Base-by-base conservation (phyloP, 2,113 vertebrate genomes). In the Centropristis striata region DNA sequence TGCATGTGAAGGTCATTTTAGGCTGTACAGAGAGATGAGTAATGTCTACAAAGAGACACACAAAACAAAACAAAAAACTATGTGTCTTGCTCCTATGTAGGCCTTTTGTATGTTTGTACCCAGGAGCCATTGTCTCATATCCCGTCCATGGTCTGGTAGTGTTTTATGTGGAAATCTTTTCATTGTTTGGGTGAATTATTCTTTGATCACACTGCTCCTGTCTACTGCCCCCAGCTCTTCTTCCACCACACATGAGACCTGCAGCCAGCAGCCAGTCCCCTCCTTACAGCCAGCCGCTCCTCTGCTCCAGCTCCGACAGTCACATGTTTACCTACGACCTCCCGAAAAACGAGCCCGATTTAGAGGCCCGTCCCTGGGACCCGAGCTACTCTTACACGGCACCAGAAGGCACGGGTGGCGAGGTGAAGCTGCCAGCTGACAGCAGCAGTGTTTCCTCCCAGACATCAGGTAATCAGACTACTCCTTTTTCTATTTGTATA, bases 241-340 rank as follows among this genome's bases (percentile, higher is more conserved):
- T 94, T 36, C 93, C 92, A 12, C 90, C 90, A 15, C 81, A 75
- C 58, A 81, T 86, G 90, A 91, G 37, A 60, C 27, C 76, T n/a
- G 7, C 61, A 39, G 60, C n/a, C 6, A 80, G 53, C 13, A 81
- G 20, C 36, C 58, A 8, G 12, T 47, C 74, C 0, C n/a, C 14
- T 36, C 27, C 67, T 10, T 20, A 54, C 9, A 32, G 8, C 36
- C 58, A 75, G 25, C 61, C 63, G 0, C 6, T 61, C 16, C 4
- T 15, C 13, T 68, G 47, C 44, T 18, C 41, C 28, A 61, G 46
- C 36, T 12, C 60, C 37, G 51, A 55, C 8, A 58, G n/a, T 23
- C 76, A 69, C 46, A n/a, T 2, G 3, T 59, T 71, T 3, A 53
- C 15, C 50, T 85, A 88, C 44, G 81, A 91, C 32, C 20, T 81